Evolutionary conservation across 2,113 vertebrate species (phyloP), one percentile per base, ranked within the genome.

Genomic region (Myxocyprinus asiaticus): DNA sequence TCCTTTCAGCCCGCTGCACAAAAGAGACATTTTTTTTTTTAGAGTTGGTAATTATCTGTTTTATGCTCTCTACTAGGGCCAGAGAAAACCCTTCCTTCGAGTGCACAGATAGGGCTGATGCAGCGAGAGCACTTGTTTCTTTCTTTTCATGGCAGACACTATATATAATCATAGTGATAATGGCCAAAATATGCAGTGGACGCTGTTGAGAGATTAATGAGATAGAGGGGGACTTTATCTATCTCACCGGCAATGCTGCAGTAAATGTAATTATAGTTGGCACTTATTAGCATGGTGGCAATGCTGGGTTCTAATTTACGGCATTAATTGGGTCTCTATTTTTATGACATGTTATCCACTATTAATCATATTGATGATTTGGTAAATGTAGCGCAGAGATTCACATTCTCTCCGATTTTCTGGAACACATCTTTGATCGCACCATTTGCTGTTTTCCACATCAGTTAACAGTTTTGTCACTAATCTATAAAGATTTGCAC

Each of bases 201-300:
- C 88, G 87, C 92, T 91, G 91, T 91, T 91, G 91, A 90, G 90
- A 93, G 90, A 92, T 92, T 92, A 92, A 92, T 86, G 85, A 92
- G 88, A 89, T 90, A 88, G 87, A 91, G 88, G 84, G 67, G 88
- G 85, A 87, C 90, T 91, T 91, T 92, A 92, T 92, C 92, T 92
- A 91, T 93, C 90, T 91, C 85, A 74, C 85, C 89, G 91, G 90
- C 92, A 91, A 92, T 89, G 88, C 89, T 81, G 91, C 84, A 80
- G 89, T 91, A 93, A 90, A 92, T 90, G 91, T 91, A 93, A 92
- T 93, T 93, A 93, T 90, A 88, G 88, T 86, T 88, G 74, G 82
- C 88, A 86, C 88, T 91, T 93, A 92, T 92, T 92, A 92, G 90
- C 87, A 87, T 86, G 91, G 87, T 90, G 89, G 90, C 83, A 89